These are phyloP conservation scores for Oreonectes daqikongensis DNA, from an alignment of 2,797 vertebrate genomes.

Conservation along the genomic window DNA sequence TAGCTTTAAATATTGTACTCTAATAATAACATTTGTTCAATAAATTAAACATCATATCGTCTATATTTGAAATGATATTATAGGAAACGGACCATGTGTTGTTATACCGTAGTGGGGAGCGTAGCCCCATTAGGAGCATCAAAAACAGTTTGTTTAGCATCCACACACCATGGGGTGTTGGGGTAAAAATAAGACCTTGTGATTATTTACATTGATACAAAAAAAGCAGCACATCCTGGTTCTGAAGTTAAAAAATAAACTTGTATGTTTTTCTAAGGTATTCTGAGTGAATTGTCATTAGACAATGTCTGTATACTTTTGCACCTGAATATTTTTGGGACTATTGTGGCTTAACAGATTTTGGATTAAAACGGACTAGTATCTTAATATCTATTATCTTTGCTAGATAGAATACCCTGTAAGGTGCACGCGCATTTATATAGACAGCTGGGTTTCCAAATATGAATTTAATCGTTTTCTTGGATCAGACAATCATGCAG, in stretches of 20 bases:
- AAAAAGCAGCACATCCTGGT: conserved; percentile 75
- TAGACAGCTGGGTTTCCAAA: background rate
- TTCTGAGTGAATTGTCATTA: too few relatives aligned
- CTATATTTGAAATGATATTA: background rate
- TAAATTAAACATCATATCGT: background rate
- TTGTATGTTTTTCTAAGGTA: conserved; percentile 64
- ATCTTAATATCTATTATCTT: too few relatives aligned
- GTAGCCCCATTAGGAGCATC: conserved; percentile 8
- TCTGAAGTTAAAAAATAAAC: conserved; percentile 73
- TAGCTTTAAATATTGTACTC: background rate
- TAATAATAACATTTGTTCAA: background rate
- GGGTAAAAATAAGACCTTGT: conserved; percentile 56
- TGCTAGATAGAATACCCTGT: too few relatives aligned
- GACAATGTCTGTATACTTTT: conserved; percentile 59
- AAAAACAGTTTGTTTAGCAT: conserved; percentile 54
- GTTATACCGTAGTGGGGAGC: background rate
- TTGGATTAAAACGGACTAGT: background rate
- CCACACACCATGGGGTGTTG: conserved; percentile 66
- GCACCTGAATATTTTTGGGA: conserved; percentile 9
- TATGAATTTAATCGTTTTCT: background rate
- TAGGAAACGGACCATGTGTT: conserved; percentile 9
- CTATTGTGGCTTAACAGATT: background rate
- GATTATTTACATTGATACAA: conserved; percentile 78
- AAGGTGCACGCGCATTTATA: background rate
- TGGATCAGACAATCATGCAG: background rate